Evolutionary conservation across 2,797 vertebrate species (phyloP), one percentile per base, ranked within the genome.

Genomic region (Gadopsis marmoratus): DNA sequence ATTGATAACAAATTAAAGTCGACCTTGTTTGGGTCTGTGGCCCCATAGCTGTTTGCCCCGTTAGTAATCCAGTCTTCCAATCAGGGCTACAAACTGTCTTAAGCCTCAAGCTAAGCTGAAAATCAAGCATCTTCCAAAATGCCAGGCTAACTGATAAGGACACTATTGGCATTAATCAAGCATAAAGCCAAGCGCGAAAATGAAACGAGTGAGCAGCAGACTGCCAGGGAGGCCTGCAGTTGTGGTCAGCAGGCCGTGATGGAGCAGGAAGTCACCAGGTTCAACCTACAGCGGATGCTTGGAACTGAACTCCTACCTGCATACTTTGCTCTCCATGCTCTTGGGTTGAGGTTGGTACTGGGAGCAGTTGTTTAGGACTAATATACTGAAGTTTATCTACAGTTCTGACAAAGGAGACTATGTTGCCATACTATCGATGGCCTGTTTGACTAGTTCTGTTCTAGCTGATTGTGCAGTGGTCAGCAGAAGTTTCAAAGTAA

Each of bases 71-170:
- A 66, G 48, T 31, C 29, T 13, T 35, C 53, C 63, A 68, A 41
- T 41, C 37, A 21, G 21, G 6, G 19, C 62, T 50, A 58, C 33
- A 53, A 74, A 31, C 47, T 71, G 66, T 51, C 53, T 35, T 21
- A 2, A 37, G 12, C 26, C 55, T 73, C 4, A 43, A 58, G 35
- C 47, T 60, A 47, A 73, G 8, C 59, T 76, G 41, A 56, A 77
- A 70, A 47, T 21, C 16, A 54, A 45, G 6, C 10, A 60, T 78
- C 75, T 78, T 23, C 59, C 72, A 67, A 76, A 50, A 73, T 23
- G 37, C 19, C 8, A 12, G 5, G 35, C 37, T 31, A 11, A 31
- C 23, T 72, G n/a, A 61, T 61, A 41, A n/a, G 7, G 33, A 26
- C 14, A 21, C 31, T 35, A 23, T 4, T 8, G 21, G 5, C 13